Conservation (phyloP, 2,113 vertebrate genomes). For the Ariopsis seemanni region DNA sequence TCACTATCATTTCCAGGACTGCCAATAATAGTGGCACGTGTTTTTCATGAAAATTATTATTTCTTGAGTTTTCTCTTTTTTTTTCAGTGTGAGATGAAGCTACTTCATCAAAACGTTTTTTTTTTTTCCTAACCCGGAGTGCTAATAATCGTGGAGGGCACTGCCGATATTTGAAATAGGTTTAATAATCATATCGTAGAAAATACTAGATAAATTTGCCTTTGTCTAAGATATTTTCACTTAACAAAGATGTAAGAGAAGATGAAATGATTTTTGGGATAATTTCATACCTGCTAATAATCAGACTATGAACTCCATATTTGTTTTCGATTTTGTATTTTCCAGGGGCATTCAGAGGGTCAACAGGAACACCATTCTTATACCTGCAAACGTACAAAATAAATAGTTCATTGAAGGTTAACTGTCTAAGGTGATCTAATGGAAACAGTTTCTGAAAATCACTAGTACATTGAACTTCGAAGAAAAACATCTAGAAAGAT, state of each 20-base stretch:
- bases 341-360: slow-evolving; percentile 81
- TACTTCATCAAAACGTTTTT: too few relatives aligned
- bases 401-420: background rate
- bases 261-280: background rate
- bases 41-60: too few relatives aligned
- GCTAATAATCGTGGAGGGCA: too few relatives aligned
- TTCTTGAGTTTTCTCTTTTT: too few relatives aligned
- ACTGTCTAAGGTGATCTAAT: background rate
- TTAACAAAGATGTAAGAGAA: background rate
- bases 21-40: too few relatives aligned
- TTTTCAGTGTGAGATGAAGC: too few relatives aligned
- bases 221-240: background rate
- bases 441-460: background rate
- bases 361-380: slow-evolving; percentile 82
- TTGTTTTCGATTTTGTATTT: slow-evolving; percentile 92
- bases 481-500: background rate
- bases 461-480: background rate
- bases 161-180: too few relatives aligned
- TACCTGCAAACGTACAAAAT: slow-evolving; percentile 76
- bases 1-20: too few relatives aligned
- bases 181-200: background rate
- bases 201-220: background rate
- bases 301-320: slow-evolving; percentile 91
- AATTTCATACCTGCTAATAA: slow-evolving; percentile 85
- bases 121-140: too few relatives aligned